Base-by-base conservation (phyloP, 2,888 invertebrate genomes). In the Dascillus cervinus region DNA sequence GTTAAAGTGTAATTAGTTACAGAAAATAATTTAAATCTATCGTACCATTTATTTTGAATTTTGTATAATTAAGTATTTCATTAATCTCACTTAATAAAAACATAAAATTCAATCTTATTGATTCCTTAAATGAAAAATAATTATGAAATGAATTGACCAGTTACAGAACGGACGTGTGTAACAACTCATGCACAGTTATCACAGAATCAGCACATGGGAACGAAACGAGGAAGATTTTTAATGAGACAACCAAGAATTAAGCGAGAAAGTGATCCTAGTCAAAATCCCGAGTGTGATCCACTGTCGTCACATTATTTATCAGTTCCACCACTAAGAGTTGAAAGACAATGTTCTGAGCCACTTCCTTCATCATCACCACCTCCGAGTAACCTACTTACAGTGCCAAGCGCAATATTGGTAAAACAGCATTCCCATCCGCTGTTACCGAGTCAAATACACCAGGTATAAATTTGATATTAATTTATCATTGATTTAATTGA, bases 371-470 rank as follows among this genome's bases (percentile, higher is more conserved):
- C 67, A 21, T 62, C 65, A 19, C 66, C 71, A 6, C 69, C 72
- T n/a, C 58, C 60, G 1, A 53, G 57, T 9, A 72, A 73, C 52
- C 60, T 75, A 36, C 60, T 77, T 32, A 64, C 72, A 34, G 74
- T 76, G 26, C 75, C 77, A 12, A 69, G 71, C 42, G 65, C 69
- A 17, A 70, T 71, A 49, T 61, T 79, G 43, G 71, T 74, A 12
- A 79, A 79, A 53, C 79, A 79, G 52, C 77, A 78, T 56, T 79
- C 79, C 13, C 77, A 79, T 61, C 78, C 78, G 1, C 51, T 77
- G 27, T 52, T 77, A 44, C 74, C 77, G 12, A 76, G 72, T 49
- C 75, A 77, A 57, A 69, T 50, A 30, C 53, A 54, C 29, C 53
- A 55, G 45, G 52, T 52, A 32, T 26, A 39, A 41, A n/a, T n/a